Base-by-base conservation (phyloP, 2,888 invertebrate genomes). In the Sinotaia quadrata region DNA sequence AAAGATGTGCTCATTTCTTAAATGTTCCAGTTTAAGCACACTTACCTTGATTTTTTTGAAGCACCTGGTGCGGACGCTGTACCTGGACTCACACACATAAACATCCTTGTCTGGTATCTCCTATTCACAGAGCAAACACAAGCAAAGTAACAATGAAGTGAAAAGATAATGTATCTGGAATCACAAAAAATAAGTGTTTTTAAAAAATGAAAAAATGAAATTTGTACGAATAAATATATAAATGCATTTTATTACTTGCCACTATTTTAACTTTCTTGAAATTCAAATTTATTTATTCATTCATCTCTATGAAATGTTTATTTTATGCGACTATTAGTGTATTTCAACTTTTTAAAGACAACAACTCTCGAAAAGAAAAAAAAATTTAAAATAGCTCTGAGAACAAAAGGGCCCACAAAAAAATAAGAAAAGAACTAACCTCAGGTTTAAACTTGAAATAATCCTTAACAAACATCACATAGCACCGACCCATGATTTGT, bases 11-110 rank as follows among this genome's bases (percentile, higher is more conserved):
- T n/a, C n/a, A n/a, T n/a, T n/a, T n/a, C n/a, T n/a, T n/a, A n/a
- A n/a, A n/a, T n/a, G n/a, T n/a, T n/a, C n/a, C n/a, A n/a, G n/a
- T n/a, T n/a, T n/a, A n/a, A n/a, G n/a, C n/a, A n/a, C n/a, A n/a
- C 76, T 69, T 72, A 89, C 89, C 85, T 90, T 90, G 41, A 98
- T 95, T 89, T 98, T 98, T 89, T 96, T 96, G 89, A 98, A 98
- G 81, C 93, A 92, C 72, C 96, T 92, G 44, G 92, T 92, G 80
- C 93, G 93, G 0, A 95, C 93, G 78, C 93, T 94, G 89, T 99
- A 99, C 5, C 97, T 92, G 24, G 95, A 97, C 89, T 99, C 98
- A 87, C 98, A 98, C 0, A 98, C 97, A 85, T 94, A 99, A 1
- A 98, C 94, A 88, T 99, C 97, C 84, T 95, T 95, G 74, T 97